Evolutionary conservation across 2,113 vertebrate genomes (phyloP).

Genomic region (Sitta europaea): DNA sequence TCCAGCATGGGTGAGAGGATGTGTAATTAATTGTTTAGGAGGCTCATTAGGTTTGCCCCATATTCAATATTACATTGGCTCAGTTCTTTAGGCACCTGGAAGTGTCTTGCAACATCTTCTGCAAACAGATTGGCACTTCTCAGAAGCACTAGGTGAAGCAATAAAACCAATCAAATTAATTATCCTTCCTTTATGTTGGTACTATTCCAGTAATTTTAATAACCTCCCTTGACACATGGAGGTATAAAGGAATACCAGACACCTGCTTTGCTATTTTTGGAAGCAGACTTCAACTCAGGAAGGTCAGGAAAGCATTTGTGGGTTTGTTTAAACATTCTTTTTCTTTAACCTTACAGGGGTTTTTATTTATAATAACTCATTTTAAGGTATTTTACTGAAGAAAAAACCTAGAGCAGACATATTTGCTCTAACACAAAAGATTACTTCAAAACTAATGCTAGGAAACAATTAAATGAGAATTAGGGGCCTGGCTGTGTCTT

Average conservation of each 20-base stretch:
- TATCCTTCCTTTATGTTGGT: not conserved
- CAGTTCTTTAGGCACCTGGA: not conserved
- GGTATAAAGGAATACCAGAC: not conserved
- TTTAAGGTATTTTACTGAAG: not conserved
- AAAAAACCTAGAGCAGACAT: not conserved
- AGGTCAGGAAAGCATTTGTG: not conserved
- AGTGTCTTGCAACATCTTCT: not conserved
- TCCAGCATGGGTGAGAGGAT: not conserved
- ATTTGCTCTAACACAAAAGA: not conserved
- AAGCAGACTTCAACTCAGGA: not conserved
- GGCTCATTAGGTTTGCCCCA: not conserved
- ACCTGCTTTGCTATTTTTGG: not conserved
- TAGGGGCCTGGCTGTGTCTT: not conserved
- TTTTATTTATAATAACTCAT: not conserved
- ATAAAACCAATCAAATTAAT: not conserved
- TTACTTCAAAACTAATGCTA: not conserved
- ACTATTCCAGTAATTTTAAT: not conserved
- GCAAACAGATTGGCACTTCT: not conserved
- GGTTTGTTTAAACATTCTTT: not conserved
- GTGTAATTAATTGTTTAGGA: slow-evolving; percentile 15
- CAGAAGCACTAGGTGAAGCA: not conserved
- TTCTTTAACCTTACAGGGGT: not conserved
- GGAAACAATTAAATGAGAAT: not conserved
- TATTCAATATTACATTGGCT: not conserved
- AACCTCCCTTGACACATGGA: not conserved